Base-by-base conservation (phyloP, 2,888 invertebrate genomes). In the Leptothorax acervorum region DNA sequence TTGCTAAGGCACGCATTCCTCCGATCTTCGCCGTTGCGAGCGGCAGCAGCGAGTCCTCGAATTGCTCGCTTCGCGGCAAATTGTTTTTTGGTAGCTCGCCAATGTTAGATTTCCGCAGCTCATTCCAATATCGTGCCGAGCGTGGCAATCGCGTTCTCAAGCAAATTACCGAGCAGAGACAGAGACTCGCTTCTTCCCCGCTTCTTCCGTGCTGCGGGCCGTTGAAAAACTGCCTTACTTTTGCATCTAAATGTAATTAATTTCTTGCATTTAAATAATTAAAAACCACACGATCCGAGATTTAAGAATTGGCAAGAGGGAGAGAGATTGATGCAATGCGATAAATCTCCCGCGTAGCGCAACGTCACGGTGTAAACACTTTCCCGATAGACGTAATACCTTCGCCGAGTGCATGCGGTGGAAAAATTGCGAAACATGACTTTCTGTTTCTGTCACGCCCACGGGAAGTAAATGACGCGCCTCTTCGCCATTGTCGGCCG, bases 21-120 rank as follows among this genome's bases (percentile, higher is more conserved):
- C 45, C 18, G 45, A 39, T 73, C 42, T 23, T 23, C 9, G 23
- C 12, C 11, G 18, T 11, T 18, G 6, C 23, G 39, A 39, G 18
- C 4, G 35, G n/a, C 35, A 35, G 35, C 8, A 35, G 35, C 8
- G 39, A 42, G 2, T 57, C 39, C 57, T 73, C 42, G 18, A 82
- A 83, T 39, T 68, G 18, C 35, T 31, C 68, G 51, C 63, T 84
- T 81, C 65, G 62, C 66, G 42, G 57, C 66, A 85, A 89, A 89
- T 89, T 89, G 62, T 66, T 84, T 85, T 74, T 85, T 86, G 89
- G 83, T 85, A 73, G 35, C 62, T 66, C 57, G 90, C 90, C 90
- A 90, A 86, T 63, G 51, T 60, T 73, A 42, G 18, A 57, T 73
- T 57, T 28, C 42, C 39, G 65, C 35, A 31, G 28, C 35, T 28